Percentiles rank a stretch among this genome's conserved stretches.
phyloP scores from a whole-genome alignment of 2,113 vertebrate species.

The Crocuta crocuta region DNA sequence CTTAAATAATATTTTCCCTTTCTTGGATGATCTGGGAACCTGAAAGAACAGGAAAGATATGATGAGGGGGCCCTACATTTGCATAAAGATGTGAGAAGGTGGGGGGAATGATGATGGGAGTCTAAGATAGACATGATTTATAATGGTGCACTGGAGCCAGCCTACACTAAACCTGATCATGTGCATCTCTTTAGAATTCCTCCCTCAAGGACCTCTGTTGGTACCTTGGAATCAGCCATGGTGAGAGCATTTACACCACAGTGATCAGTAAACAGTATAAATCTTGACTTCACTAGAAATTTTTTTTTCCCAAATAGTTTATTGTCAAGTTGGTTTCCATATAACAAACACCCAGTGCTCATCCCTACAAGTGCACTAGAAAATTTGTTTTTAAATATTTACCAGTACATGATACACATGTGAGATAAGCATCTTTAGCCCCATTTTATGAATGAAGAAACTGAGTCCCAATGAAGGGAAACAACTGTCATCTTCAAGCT shows the following conservation, averaged over 20 bases:
- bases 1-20: constrained; percentile 21
- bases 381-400: constrained; percentile 19
- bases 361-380: background rate
- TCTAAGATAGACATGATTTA: background rate
- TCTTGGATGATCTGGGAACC: constrained; percentile 27
- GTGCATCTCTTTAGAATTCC: background rate
- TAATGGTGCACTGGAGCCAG: constrained; percentile 30
- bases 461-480: constrained; percentile 30
- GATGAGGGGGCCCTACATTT: background rate
- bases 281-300: background rate
- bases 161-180: background rate
- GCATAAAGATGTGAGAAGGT: background rate
- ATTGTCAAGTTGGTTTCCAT: too few relatives aligned
- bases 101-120: background rate
- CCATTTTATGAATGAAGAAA: constrained; percentile 65
- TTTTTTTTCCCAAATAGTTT: background rate
- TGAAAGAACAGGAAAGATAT: background rate
- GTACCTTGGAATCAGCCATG: background rate
- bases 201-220: background rate
- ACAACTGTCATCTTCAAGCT: constrained; percentile 24
- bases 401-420: background rate
- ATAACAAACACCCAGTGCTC: too few relatives aligned
- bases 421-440: background rate
- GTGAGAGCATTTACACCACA: background rate
- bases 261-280: background rate